Evolutionary conservation across 2,797 vertebrate species (phyloP), one percentile per base, ranked within the genome.

Genomic region (Platyrinchus mystaceus): DNA sequence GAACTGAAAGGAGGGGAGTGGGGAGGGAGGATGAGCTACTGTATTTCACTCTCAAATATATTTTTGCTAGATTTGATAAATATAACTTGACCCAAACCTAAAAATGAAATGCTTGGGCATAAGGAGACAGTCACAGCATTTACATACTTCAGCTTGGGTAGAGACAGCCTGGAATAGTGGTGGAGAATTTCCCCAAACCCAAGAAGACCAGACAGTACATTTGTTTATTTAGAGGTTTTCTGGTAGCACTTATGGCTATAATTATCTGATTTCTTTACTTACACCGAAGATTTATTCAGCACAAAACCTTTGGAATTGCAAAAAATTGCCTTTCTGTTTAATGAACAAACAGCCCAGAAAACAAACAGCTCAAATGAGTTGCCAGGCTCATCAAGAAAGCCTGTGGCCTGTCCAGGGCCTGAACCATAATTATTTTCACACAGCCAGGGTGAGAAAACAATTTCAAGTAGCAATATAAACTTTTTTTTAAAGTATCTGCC

Each of bases 1-100:
- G 14, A 50, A 73, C 20, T 55, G 73, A 81, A 59, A 84, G 39
- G 43, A 87, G 18, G 52, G 63, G 59, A 75, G 28, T 9, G 59
- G 37, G 37, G 74, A 87, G 50, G 56, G 53, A 47, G 79, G 63
- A 89, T 49, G 81, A 96, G 93, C 84, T 90, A 58, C 84, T 89
- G 46, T 59, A 53, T 70, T 95, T 95, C 78, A 64, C 74, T 90
- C 19, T 49, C 84, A 91, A 91, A 93, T 85, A 87, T 88, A 95
- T 95, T 92, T 97, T 95, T 93, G 53, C 71, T 60, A 87, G 62
- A 70, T 93, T 89, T 79, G 52, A 87, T 91, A 97, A 97, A 97
- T 96, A 96, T 95, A 97, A 92, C 84, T 81, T 92, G 76, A 88
- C 88, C 92, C 23, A 97, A 96, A 85, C 22, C 89, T 82, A 95